These are phyloP conservation scores for Lepus americanus DNA, from an alignment of 2,113 vertebrate species.

Conservation along the genomic window DNA sequence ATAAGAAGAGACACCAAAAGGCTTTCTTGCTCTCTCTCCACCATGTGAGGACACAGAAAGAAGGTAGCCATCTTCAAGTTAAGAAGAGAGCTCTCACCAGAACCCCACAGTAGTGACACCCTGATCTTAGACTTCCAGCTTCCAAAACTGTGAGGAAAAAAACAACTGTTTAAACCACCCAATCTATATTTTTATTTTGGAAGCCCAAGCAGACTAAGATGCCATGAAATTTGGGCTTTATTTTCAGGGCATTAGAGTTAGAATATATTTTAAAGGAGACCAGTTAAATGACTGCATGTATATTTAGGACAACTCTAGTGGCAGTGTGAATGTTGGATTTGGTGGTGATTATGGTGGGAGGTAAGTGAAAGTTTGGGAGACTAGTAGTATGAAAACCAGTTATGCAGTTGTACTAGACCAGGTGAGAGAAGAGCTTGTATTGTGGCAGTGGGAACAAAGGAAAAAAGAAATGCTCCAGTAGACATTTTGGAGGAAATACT, in stretches of 20 bases:
- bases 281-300: not conserved
- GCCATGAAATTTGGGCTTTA: constrained; percentile 26
- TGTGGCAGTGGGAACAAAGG: not conserved
- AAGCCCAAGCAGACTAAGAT: not conserved
- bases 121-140: constrained; percentile 31
- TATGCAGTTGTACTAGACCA: constrained; percentile 20
- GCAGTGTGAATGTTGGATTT: not conserved
- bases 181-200: not conserved
- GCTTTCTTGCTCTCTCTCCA: not conserved
- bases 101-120: not conserved
- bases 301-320: constrained; percentile 50
- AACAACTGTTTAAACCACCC: not conserved
- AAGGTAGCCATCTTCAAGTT: not conserved
- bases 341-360: constrained; percentile 17
- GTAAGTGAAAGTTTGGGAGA: constrained; percentile 21
- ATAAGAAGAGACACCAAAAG: not conserved
- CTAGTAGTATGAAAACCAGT: not conserved
- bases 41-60: not conserved
- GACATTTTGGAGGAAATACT: constrained; percentile 7
- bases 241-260: constrained; percentile 20
- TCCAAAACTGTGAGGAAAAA: not conserved
- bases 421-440: not conserved
- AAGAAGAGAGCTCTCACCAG: not conserved
- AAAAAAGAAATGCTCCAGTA: constrained; percentile 9
- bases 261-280: not conserved